Conservation (phyloP, 2,797 vertebrate genomes). For the Platalea minor region DNA sequence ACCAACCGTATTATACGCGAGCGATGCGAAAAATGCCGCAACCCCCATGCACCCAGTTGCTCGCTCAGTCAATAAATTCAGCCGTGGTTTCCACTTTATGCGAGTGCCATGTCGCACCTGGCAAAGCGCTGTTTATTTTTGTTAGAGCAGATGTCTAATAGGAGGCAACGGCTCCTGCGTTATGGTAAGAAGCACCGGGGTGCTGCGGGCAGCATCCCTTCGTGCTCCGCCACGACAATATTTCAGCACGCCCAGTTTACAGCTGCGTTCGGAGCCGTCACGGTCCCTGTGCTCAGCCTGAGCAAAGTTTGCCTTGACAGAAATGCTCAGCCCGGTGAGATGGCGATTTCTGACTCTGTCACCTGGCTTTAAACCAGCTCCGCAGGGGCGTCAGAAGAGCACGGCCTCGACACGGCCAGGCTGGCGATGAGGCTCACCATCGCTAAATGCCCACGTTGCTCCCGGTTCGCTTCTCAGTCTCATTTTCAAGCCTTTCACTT, state of each 20-base stretch:
- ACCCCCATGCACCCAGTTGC: neutral
- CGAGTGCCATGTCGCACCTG: rapidly evolving
- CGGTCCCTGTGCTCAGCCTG: neutral
- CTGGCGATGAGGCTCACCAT: neutral
- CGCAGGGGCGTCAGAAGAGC: rapidly evolving
- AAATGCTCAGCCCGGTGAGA: neutral
- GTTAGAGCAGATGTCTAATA: neutral
- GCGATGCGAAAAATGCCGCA: neutral
- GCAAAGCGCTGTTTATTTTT: neutral
- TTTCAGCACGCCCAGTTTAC: neutral
- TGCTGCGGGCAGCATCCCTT: neutral
- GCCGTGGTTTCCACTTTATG: rapidly evolving
- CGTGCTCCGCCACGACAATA: neutral
- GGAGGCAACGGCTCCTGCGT: neutral
- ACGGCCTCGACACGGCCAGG: rapidly evolving
- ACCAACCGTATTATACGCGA: rapidly evolving
- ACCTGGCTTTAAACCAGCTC: neutral
- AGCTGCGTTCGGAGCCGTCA: rapidly evolving
- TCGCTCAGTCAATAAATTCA: rapidly evolving
- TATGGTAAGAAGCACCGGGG: neutral
- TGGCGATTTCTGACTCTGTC: rapidly evolving
- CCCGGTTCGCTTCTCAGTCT: neutral
- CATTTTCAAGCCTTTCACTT: neutral
- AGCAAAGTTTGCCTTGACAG: neutral
- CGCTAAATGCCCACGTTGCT: rapidly evolving